Evolutionary conservation across 2,797 vertebrate genomes (phyloP).

Genomic region (Characodon lateralis): DNA sequence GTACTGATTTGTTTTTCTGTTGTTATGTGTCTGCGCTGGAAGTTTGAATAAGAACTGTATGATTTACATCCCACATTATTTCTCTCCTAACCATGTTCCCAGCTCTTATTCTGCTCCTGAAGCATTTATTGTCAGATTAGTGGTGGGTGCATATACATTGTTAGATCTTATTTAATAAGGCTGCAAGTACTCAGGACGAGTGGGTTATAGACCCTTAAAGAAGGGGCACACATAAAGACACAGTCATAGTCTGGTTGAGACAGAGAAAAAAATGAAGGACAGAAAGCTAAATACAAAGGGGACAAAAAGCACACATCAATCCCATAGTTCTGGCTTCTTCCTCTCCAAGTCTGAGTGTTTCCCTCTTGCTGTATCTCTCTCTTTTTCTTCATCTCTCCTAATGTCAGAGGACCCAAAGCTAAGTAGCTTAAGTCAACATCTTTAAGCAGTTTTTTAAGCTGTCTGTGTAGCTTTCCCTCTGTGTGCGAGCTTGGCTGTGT

Average conservation of each 20-base stretch:
- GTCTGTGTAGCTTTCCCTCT: conserved; percentile 5
- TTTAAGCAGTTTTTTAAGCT: conserved; percentile 40
- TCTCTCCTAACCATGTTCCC: background rate
- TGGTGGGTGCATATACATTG: conserved; percentile 2
- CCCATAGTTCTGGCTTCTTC: conserved; percentile 10
- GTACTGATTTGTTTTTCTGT: conserved; percentile 31
- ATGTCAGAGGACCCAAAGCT: conserved; percentile 58
- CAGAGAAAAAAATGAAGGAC: conserved; percentile 22
- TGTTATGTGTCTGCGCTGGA: background rate
- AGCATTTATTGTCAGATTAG: conserved; percentile 9
- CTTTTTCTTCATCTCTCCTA: conserved; percentile 46
- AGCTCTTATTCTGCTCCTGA: background rate
- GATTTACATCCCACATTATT: conserved; percentile 14
- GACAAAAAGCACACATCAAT: background rate
- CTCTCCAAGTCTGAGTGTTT: conserved; percentile 19
- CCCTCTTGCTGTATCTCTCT: conserved; percentile 5
- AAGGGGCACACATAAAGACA: conserved; percentile 34
- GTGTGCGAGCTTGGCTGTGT: conserved; percentile 17
- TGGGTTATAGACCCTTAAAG: conserved; percentile 52
- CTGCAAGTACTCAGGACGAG: conserved; percentile 38
- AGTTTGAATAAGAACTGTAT: conserved; percentile 14
- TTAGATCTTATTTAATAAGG: conserved; percentile 47
- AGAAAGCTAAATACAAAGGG: conserved; percentile 2
- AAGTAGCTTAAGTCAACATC: conserved; percentile 69
- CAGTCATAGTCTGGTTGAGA: conserved; percentile 35